Percentiles rank a stretch among this genome's conserved stretches.
These are phyloP conservation scores for Labeo rohita DNA, from an alignment of 2,113 vertebrate genomes.

Conservation along the genomic window DNA sequence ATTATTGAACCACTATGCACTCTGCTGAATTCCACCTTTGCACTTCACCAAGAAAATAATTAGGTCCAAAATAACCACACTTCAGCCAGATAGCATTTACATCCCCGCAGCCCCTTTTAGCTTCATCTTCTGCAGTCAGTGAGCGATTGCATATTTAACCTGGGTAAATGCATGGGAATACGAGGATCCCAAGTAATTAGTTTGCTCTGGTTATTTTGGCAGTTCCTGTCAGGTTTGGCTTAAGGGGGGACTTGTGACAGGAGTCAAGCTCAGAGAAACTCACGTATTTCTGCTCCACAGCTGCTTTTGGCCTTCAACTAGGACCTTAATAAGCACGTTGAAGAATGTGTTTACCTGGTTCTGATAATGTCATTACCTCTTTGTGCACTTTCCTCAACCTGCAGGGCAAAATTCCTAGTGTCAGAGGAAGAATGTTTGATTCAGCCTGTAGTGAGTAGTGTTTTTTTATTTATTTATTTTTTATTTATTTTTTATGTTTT, in stretches of 20 bases:
- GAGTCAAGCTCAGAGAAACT: not conserved
- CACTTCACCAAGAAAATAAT: not conserved
- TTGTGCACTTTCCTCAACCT: not conserved
- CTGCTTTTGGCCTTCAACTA: not conserved
- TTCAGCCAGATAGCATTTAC: not conserved
- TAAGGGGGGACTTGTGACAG: not conserved
- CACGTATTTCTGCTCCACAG: not conserved
- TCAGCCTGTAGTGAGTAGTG: not conserved
- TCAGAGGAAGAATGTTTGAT: not conserved
- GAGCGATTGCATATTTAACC: not conserved
- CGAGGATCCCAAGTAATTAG: not conserved
- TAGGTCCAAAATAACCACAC: not conserved
- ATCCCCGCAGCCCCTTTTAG: not conserved
- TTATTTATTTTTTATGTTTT: too few species aligned
- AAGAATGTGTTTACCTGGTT: slow-evolving; percentile 2
- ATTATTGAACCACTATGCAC: not conserved
- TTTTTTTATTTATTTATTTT: too few species aligned
- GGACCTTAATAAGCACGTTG: not conserved
- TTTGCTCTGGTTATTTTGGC: not conserved
- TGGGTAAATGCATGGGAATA: not conserved
- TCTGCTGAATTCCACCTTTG: not conserved
- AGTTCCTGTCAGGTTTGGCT: not conserved
- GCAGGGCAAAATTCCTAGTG: not conserved
- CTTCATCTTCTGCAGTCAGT: not conserved
- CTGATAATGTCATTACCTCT: slow-evolving; percentile 13